Evolutionary conservation across 2,888 invertebrate species (phyloP).

Genomic region (Atherix ibis): DNA sequence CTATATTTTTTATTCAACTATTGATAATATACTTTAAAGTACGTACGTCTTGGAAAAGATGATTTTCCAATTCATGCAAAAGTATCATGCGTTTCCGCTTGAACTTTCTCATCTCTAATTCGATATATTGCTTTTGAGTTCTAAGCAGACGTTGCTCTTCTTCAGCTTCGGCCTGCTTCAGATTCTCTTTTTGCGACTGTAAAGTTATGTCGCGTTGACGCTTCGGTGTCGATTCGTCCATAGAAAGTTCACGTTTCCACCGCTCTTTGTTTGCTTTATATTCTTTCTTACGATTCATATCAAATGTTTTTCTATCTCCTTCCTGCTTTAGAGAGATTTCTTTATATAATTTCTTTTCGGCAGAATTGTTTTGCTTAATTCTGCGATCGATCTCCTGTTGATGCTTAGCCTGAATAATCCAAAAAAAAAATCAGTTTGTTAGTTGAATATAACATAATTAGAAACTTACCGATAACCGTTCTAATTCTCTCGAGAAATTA

Average conservation of each 20-base stretch:
- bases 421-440: neutral
- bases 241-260: slow-evolving; percentile 85
- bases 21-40: slow-evolving; percentile 2
- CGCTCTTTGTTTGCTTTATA: slow-evolving; percentile 93
- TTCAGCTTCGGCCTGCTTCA: slow-evolving; percentile 80
- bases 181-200: slow-evolving; percentile 80
- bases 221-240: slow-evolving; percentile 85
- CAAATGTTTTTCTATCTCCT: slow-evolving; percentile 80
- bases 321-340: slow-evolving; percentile 82
- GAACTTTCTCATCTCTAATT: slow-evolving; percentile 84
- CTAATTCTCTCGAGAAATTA: slow-evolving; percentile 83
- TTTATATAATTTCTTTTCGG: slow-evolving; percentile 86
- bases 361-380: slow-evolving; percentile 70
- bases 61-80: slow-evolving; percentile 78
- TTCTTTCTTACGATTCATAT: slow-evolving; percentile 86
- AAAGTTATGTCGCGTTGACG: slow-evolving; percentile 78
- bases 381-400: slow-evolving; percentile 64
- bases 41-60: slow-evolving; percentile 70
- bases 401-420: slow-evolving; percentile 48
- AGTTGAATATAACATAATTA: neutral
- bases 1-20: no score
- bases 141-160: slow-evolving; percentile 77
- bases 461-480: slow-evolving; percentile 54
- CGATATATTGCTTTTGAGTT: slow-evolving; percentile 79
- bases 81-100: slow-evolving; percentile 76